Conservation (phyloP, 2,797 vertebrate genomes). For the Darevskia nairensis region DNA sequence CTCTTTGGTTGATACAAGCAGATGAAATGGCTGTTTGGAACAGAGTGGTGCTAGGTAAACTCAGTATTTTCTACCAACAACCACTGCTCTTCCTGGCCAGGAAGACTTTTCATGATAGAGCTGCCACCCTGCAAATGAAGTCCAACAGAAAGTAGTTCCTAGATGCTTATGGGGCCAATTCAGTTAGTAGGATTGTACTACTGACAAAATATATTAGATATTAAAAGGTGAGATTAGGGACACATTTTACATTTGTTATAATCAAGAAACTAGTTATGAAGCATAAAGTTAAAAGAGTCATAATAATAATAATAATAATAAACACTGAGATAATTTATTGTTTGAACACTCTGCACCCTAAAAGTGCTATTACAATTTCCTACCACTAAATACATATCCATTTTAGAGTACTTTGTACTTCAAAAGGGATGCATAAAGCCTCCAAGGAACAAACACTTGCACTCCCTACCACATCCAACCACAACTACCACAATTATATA, state of each 20-base stretch:
- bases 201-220: neutral
- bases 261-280: neutral
- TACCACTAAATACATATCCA: neutral
- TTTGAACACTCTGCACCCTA: neutral
- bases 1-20: neutral
- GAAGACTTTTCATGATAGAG: neutral
- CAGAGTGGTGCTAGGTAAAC: neutral
- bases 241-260: neutral
- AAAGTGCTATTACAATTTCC: constrained; percentile 12
- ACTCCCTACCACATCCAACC: neutral
- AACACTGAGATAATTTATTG: neutral
- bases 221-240: neutral
- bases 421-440: neutral
- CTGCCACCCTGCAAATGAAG: neutral
- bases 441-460: neutral
- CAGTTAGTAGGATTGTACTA: neutral
- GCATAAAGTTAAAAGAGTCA: neutral
- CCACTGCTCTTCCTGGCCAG: neutral
- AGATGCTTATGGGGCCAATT: neutral
- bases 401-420: neutral
- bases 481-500: neutral
- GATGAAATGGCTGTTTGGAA: neutral
- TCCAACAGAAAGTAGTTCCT: neutral
- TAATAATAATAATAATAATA: neutral
- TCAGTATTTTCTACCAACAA: neutral